These are phyloP conservation scores for Myiotriccus ornatus DNA, from an alignment of 2,797 vertebrate species.

Conservation along the genomic window DNA sequence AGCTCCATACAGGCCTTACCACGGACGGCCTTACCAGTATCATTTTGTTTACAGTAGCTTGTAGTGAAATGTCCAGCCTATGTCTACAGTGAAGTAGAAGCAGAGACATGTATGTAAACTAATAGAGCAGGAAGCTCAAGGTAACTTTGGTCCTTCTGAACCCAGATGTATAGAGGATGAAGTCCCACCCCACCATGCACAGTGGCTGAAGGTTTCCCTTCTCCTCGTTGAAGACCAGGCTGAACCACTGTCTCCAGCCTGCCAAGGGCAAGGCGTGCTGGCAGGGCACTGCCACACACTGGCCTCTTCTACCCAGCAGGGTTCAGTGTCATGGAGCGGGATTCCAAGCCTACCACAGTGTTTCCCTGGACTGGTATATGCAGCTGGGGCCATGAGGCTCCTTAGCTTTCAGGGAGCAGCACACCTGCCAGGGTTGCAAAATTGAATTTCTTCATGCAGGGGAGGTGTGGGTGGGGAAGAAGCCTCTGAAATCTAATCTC, in stretches of 20 bases:
- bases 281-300: rapidly evolving
- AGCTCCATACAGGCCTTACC: not conserved
- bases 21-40: not conserved
- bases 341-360: not conserved
- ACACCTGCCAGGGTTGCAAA: not conserved
- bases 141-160: not conserved
- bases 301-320: not conserved
- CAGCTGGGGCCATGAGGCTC: not conserved
- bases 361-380: not conserved
- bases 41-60: not conserved
- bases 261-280: not conserved
- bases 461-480: not conserved
- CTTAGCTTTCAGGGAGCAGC: not conserved
- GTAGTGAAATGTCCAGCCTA: not conserved
- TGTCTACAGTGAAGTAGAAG: not conserved
- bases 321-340: not conserved
- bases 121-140: not conserved
- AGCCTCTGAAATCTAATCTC: not conserved
- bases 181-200: not conserved
- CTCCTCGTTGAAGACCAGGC: not conserved
- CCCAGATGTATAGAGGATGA: rapidly evolving
- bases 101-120: not conserved
- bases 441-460: not conserved
- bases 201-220: not conserved
- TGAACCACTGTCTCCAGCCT: not conserved